Conservation (phyloP, 2,113 vertebrate genomes). For the Probosciger aterrimus region DNA sequence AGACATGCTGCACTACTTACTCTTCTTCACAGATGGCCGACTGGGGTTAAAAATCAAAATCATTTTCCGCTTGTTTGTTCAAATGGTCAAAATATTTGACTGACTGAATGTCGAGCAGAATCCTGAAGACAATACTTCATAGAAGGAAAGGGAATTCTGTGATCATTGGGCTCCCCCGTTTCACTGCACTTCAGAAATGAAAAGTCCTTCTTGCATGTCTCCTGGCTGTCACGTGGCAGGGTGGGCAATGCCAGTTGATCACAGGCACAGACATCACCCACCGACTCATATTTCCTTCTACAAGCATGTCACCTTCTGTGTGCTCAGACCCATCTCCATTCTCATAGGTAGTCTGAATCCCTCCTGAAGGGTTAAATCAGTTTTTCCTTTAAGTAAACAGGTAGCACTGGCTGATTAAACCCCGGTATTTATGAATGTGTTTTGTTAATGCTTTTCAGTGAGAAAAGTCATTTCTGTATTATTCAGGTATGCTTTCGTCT, state of each 20-base stretch:
- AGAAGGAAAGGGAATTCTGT: background rate
- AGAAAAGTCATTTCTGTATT: background rate
- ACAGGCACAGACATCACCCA: background rate
- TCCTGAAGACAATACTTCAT: background rate
- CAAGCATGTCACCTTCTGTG: background rate
- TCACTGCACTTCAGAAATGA: background rate
- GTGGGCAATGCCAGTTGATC: background rate
- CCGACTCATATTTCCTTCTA: fast-evolving
- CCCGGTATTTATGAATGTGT: background rate
- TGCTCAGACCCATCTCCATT: background rate
- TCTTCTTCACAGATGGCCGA: background rate
- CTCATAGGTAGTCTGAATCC: background rate
- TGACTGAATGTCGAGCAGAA: background rate
- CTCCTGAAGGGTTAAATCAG: background rate
- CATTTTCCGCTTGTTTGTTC: background rate
- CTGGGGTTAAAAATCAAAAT: background rate
- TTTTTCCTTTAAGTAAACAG: background rate
- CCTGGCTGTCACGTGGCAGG: background rate
- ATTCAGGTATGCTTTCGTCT: background rate
- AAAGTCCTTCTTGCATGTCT: background rate
- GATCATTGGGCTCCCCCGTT: background rate
- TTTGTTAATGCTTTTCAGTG: background rate
- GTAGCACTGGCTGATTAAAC: background rate
- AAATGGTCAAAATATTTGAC: background rate
- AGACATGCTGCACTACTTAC: background rate